These are phyloP conservation scores for Alviniconcha strummeri DNA, from an alignment of 2,888 invertebrate genomes.

Conservation along the genomic window DNA sequence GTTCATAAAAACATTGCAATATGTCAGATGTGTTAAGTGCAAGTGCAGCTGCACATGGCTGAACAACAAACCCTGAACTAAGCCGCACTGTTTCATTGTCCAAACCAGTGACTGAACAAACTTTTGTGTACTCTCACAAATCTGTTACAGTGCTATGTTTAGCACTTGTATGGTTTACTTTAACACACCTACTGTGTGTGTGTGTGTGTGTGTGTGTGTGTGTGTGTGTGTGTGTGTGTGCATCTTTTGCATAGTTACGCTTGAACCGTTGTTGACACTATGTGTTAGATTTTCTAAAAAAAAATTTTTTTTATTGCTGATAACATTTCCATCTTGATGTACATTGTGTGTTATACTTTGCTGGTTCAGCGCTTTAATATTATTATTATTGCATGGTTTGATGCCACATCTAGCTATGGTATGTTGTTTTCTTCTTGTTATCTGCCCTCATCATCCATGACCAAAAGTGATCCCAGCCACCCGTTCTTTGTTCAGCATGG, in stretches of 20 bases:
- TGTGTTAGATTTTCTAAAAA: neutral
- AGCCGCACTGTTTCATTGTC: no score
- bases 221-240: constrained; percentile 1
- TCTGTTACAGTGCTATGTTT: neutral
- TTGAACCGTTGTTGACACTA: neutral
- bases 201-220: constrained; percentile 1
- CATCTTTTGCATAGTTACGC: neutral
- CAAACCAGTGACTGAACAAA: no score
- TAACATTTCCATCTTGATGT: no score
- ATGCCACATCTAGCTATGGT: neutral
- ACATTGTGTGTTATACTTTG: no score
- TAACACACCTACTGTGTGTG: neutral
- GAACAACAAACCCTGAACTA: neutral
- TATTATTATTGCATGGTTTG: neutral
- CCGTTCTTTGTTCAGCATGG: no score
- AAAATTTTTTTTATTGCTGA: neutral
- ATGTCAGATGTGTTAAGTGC: neutral
- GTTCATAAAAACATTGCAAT: no score
- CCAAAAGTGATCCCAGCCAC: no score
- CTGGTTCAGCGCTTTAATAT: neutral
- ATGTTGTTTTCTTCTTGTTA: no score
- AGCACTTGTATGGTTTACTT: neutral
- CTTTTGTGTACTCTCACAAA: neutral
- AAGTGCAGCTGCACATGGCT: neutral
- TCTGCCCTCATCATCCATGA: no score